These are phyloP conservation scores for Drosophila lacteicornis DNA, from an alignment of 1,140 invertebrate genomes.

Conservation along the genomic window DNA sequence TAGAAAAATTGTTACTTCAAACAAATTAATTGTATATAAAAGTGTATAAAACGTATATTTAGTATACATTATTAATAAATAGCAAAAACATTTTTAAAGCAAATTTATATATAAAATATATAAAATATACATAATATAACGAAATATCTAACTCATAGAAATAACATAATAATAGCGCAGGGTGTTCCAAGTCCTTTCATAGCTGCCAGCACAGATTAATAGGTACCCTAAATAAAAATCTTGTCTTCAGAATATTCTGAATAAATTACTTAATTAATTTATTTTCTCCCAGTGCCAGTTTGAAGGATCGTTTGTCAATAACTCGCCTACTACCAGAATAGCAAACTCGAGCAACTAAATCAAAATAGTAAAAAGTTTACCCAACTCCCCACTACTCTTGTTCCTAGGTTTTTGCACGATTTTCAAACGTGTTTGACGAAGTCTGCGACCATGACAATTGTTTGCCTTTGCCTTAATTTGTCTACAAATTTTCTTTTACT, in stretches of 20 bases:
- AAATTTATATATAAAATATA: no score
- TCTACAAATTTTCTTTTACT: constrained; percentile 72
- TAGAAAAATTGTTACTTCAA: no score
- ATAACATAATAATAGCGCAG: no score
- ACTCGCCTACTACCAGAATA: constrained; percentile 60
- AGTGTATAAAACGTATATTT: no score
- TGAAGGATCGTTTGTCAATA: constrained; percentile 69
- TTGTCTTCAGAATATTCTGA: not conserved
- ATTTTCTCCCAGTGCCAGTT: not conserved
- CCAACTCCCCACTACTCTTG: not conserved
- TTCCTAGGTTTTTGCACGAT: constrained; percentile 60
- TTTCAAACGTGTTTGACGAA: constrained; percentile 73
- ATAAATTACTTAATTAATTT: not conserved
- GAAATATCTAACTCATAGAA: no score
- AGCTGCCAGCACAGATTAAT: no score
- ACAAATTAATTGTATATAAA: no score
- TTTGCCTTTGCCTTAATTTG: constrained; percentile 80
- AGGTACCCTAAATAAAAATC: not conserved
- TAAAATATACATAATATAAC: no score
- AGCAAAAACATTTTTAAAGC: no score
- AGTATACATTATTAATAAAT: no score
- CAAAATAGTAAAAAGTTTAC: constrained; percentile 39
- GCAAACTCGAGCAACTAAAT: constrained; percentile 26
- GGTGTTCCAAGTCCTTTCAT: no score
- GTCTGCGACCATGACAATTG: constrained; percentile 53